Conservation (phyloP, 2,888 invertebrate species). For the Amblyjoppa fuscipennis region DNA sequence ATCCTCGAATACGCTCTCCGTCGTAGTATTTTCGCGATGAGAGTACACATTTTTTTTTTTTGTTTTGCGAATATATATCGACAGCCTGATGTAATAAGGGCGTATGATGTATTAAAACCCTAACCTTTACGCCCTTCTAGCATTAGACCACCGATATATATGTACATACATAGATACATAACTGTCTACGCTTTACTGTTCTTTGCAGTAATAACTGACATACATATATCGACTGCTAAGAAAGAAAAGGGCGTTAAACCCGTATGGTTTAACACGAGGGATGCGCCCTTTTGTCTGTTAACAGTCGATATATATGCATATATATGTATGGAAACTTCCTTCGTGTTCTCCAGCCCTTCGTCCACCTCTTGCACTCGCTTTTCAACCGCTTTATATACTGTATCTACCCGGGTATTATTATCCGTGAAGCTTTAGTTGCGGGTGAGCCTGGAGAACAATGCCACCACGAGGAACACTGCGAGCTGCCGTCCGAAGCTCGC, state of each 20-base stretch:
- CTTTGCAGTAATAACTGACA: background rate
- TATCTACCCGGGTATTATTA: conserved; percentile 63
- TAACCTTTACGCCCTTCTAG: background rate
- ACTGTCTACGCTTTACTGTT: conserved; percentile 7
- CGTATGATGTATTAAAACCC: background rate
- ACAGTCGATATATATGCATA: background rate
- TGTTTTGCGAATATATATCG: background rate
- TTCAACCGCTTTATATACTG: conserved; percentile 64
- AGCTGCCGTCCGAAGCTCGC: conserved; percentile 40
- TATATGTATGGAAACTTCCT: conserved; percentile 8
- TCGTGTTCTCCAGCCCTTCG: conserved; percentile 28
- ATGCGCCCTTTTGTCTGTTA: background rate
- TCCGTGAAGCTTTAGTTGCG: conserved; percentile 64
- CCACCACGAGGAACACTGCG: conserved; percentile 40
- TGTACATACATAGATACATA: background rate
- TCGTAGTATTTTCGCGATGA: background rate
- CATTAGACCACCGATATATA: background rate
- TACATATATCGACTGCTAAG: background rate
- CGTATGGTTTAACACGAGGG: background rate
- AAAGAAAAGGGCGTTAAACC: background rate
- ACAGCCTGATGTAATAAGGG: background rate
- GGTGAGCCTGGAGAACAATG: conserved; percentile 63
- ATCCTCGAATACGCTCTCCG: background rate
- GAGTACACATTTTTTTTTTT: background rate
- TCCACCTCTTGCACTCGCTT: conserved; percentile 49